A percentile compares a stretch with the other conserved stretches of the same genome.
These are phyloP conservation scores for Heliocidaris erythrogramma DNA, from an alignment of 35 echinoderm and acorn worm species.

Conservation along the genomic window DNA sequence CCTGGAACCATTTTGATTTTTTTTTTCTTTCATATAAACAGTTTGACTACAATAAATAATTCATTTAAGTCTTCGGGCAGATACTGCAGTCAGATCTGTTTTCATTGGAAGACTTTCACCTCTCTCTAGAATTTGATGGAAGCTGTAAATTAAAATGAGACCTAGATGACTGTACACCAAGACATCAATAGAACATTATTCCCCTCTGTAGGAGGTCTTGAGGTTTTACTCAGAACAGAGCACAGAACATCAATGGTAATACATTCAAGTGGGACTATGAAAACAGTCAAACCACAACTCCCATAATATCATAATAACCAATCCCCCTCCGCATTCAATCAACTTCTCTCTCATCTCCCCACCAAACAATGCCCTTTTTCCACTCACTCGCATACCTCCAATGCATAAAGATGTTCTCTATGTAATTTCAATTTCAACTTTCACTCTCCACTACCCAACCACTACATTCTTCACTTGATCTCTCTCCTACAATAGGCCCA, in stretches of 20 bases:
- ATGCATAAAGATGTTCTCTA: background rate
- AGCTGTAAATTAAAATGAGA: background rate
- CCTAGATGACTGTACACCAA: background rate
- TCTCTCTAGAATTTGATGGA: background rate
- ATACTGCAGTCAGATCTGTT: background rate
- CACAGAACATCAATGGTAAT: background rate
- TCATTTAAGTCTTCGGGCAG: background rate
- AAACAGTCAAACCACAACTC: background rate
- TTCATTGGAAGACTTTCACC: background rate
- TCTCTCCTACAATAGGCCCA: background rate
- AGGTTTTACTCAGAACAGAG: slow-evolving; percentile 16
- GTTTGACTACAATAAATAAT: background rate
- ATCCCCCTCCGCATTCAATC: background rate
- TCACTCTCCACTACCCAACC: background rate
- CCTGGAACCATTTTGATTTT: background rate
- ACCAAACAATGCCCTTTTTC: background rate
- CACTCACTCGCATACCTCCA: background rate
- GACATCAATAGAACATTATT: background rate
- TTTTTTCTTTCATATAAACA: background rate
- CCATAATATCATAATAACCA: background rate
- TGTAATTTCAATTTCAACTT: background rate
- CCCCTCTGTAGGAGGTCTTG: slow-evolving; percentile 26
- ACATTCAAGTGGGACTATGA: slow-evolving; percentile 28
- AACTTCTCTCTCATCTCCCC: background rate
- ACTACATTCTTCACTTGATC: background rate